A percentile compares a stretch with the other conserved stretches of the same genome.
phyloP scores from a whole-genome alignment of 2,888 invertebrate species.

The Galeruca laticollis region DNA sequence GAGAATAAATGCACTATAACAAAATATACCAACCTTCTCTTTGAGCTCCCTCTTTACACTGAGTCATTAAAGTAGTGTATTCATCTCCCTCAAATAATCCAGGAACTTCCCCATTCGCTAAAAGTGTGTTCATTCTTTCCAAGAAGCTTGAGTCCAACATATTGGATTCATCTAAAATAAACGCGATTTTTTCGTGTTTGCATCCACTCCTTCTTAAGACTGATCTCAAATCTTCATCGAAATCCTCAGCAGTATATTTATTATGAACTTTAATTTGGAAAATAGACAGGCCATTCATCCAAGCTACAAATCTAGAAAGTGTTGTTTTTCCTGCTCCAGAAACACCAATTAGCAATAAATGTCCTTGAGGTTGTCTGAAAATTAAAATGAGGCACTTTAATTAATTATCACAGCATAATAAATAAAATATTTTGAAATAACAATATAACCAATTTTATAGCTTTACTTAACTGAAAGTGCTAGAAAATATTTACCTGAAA shows the following conservation, averaged over 20 bases:
- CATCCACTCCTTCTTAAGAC: conserved; percentile 89
- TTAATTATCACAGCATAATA: neutral
- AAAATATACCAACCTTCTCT: conserved; percentile 75
- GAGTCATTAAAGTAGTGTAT: conserved; percentile 98
- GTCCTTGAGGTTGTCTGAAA: conserved; percentile 97
- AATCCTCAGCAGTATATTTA: conserved; percentile 98
- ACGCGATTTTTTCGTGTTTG: conserved; percentile 98
- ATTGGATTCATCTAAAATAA: conserved; percentile 99
- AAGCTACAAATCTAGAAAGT: conserved; percentile 97
- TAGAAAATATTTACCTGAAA: conserved; percentile 80
- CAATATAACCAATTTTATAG: neutral
- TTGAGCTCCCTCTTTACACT: conserved; percentile 99
- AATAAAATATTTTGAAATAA: neutral
- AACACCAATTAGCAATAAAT: conserved; percentile 96
- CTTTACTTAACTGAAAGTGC: neutral
- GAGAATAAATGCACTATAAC: neutral
- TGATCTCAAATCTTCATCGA: conserved; percentile 96
- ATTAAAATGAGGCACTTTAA: conserved; percentile 61
- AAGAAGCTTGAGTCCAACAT: conserved; percentile 98
- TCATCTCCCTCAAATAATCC: conserved; percentile 97
- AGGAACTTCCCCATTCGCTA: conserved; percentile 98
- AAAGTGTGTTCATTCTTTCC: conserved; percentile 98
- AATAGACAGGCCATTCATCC: conserved; percentile 99
- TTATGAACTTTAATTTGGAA: conserved; percentile 99
- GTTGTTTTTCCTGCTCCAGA: conserved; percentile 99